Evolutionary conservation across 2,888 invertebrate genomes (phyloP), one percentile per base, ranked within the genome.

Genomic region (Eumacrocentrus americanus): DNA sequence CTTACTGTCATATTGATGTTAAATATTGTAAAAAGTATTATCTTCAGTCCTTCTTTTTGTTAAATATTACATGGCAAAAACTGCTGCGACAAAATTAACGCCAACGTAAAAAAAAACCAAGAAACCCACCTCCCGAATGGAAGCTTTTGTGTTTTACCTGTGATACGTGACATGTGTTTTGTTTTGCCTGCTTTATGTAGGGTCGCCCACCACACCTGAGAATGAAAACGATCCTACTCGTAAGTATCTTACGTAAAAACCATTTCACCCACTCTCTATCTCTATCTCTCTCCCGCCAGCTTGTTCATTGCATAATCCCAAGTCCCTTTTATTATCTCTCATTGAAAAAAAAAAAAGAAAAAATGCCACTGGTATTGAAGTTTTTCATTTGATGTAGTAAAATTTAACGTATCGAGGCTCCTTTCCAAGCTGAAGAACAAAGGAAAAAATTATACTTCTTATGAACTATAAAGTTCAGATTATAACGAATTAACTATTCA

Each of bases 211-310:
- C 61, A 82, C 82, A 75, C 82, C 82, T 68, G 81, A 80, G 80
- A 81, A 82, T 77, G 83, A 83, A 75, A 82, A 82, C 75, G 83
- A 83, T 79, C 77, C 82, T 71, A 78, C 82, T 75, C 83, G 83
- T 83, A 82, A 83, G 83, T 83, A 82, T 77, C 67, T 67, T 70
- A 70, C 62, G 65, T 69, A 68, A 63, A 64, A 46, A 63, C 57
- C 48, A 58, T 66, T 60, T 55, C 52, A 61, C 16, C 62, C 62
- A 55, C 42, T 9, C 44, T 20, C 44, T 18, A 5, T 16, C 58
- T 47, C 51, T 55, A 51, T 53, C 38, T 57, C 34, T 52, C 42
- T 58, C 48, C 58, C 46, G 34, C 35, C 42, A 40, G 59, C 58
- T 65, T 65, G 54, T 38, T 63, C 57, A 58, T 22, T 40, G 29